Percentiles rank a stretch among this genome's conserved stretches.
These are phyloP conservation scores for Alouatta palliata DNA, from an alignment of 2,113 vertebrate species.

Conservation along the genomic window DNA sequence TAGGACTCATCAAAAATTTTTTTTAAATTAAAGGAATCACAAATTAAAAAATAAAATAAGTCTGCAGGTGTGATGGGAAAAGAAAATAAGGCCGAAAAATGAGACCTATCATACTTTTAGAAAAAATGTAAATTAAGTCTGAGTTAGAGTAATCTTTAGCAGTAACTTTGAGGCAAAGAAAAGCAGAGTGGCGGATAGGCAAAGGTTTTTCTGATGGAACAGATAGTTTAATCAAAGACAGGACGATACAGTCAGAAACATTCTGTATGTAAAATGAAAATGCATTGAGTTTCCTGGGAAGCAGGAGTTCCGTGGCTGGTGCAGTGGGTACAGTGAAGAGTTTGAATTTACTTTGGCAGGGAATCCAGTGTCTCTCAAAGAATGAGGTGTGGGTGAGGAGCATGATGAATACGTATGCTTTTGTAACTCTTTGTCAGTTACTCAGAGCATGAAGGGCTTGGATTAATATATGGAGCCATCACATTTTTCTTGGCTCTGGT, in stretches of 20 bases:
- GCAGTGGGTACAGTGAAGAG: background rate
- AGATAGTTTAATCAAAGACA: background rate
- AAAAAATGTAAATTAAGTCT: background rate
- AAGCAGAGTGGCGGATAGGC: background rate
- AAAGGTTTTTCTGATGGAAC: background rate
- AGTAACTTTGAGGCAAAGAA: background rate
- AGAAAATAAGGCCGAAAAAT: background rate
- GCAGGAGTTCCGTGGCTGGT: background rate
- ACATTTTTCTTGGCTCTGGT: background rate
- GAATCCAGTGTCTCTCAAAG: background rate
- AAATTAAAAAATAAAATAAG: background rate
- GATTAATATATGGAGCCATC: background rate
- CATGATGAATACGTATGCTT: background rate
- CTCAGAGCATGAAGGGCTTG: background rate
- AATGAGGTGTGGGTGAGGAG: background rate
- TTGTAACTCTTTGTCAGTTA: background rate
- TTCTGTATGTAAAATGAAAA: background rate
- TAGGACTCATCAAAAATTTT: background rate
- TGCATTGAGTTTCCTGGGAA: background rate
- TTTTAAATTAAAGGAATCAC: background rate
- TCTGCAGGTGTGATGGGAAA: background rate
- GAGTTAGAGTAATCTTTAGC: background rate
- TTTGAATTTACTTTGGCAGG: background rate
- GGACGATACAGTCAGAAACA: background rate
- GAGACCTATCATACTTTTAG: background rate